Percentiles rank a stretch among this genome's conserved stretches.
Evolutionary conservation across 2,797 vertebrate genomes (phyloP).

Genomic region (Eleutherodactylus coqui): DNA sequence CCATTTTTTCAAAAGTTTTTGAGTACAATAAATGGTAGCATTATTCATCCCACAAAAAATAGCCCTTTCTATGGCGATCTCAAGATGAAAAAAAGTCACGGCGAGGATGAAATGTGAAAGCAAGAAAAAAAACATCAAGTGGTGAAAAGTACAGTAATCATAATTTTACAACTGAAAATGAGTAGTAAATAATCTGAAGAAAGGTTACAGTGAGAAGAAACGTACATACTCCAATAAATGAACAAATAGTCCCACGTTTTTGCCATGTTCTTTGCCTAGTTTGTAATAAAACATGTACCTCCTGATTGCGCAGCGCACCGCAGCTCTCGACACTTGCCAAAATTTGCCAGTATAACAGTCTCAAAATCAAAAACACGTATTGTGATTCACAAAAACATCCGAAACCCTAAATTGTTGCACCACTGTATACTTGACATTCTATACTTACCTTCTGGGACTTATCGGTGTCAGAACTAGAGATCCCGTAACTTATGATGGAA

Average conservation of each 20-base stretch:
- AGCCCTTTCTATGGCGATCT: no score
- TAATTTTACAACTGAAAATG: neutral
- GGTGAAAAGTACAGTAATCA: no score
- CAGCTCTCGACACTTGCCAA: neutral
- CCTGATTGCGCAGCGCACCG: neutral
- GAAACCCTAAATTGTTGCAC: neutral
- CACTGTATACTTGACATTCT: neutral
- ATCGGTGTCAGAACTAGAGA: neutral
- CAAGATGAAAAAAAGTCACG: no score
- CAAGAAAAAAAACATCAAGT: no score
- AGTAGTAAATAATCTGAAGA: neutral
- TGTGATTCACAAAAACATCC: neutral
- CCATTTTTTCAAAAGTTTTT: no score
- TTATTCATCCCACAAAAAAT: no score
- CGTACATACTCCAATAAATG: neutral
- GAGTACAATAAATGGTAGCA: no score
- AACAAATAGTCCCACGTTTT: neutral
- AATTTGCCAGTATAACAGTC: neutral
- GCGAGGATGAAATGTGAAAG: no score
- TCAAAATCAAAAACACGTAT: neutral
- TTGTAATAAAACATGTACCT: neutral
- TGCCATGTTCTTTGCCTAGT: neutral
- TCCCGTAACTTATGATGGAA: neutral
- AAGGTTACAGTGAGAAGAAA: neutral
- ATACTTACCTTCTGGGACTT: conserved; percentile 48